A percentile compares a stretch with the other conserved stretches of the same genome.
These are phyloP conservation scores for Drosophila leonis DNA, from an alignment of 2,888 invertebrate genomes.

Conservation along the genomic window DNA sequence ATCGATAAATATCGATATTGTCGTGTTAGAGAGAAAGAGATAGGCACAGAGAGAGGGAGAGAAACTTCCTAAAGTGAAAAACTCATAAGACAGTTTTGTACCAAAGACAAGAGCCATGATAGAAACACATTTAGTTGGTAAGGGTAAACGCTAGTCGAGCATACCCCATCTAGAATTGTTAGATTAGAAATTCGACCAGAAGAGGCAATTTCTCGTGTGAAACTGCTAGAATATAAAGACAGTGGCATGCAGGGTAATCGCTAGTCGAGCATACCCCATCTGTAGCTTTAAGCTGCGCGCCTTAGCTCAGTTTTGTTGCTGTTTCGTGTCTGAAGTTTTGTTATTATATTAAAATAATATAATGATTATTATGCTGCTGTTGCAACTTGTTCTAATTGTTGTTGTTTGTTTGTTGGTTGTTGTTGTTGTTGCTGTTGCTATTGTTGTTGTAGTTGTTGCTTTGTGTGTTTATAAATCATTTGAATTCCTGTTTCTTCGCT, in stretches of 20 bases:
- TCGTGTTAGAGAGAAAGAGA: too few relatives aligned
- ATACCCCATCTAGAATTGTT: too few relatives aligned
- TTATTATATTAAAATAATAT: conserved; percentile 74
- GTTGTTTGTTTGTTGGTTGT: conserved; percentile 7
- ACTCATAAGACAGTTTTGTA: too few relatives aligned
- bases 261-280: conserved; percentile 5
- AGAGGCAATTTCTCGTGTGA: neutral
- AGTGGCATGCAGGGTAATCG: neutral
- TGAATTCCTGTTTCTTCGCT: conserved; percentile 44
- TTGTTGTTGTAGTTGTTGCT: conserved; percentile 10
- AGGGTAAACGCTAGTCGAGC: too few relatives aligned
- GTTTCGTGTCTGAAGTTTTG: conserved; percentile 63
- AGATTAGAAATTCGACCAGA: too few relatives aligned
- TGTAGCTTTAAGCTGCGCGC: neutral
- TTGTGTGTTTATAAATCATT: conserved; percentile 56
- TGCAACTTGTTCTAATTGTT: conserved; percentile 8
- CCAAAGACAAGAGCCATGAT: too few relatives aligned
- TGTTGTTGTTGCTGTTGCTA: conserved; percentile 18
- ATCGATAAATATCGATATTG: too few relatives aligned
- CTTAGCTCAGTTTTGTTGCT: conserved; percentile 17
- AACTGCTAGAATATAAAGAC: neutral
- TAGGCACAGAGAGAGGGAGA: too few relatives aligned
- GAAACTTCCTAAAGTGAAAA: too few relatives aligned
- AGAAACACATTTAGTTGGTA: too few relatives aligned
- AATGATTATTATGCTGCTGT: conserved; percentile 54